Evolutionary conservation across 2,888 invertebrate genomes (phyloP).

Genomic region (Sympetrum striolatum): DNA sequence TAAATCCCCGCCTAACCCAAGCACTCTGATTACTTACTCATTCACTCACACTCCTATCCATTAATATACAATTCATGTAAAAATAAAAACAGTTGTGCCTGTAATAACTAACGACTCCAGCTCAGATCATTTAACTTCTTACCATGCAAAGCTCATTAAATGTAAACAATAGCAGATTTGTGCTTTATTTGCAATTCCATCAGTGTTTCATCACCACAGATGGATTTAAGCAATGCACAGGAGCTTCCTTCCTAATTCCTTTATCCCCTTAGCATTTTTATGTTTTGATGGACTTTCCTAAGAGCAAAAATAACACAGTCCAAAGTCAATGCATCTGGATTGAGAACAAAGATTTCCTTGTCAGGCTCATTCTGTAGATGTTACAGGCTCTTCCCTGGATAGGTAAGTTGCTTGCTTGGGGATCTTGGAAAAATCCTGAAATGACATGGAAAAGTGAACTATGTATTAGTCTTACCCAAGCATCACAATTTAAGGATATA

Average conservation of each 20-base stretch:
- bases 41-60: neutral
- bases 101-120: neutral
- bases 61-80: neutral
- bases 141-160: neutral
- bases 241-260: neutral
- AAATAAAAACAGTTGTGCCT: neutral
- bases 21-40: neutral
- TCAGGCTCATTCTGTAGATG: neutral
- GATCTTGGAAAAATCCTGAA: constrained; percentile 8
- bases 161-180: neutral
- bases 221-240: neutral
- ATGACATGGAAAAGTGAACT: neutral
- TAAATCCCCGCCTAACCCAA: neutral
- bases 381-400: constrained; percentile 33
- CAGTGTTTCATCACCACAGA: neutral
- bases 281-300: neutral
- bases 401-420: constrained; percentile 7
- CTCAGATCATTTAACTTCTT: neutral
- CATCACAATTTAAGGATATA: no score
- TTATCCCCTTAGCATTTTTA: neutral
- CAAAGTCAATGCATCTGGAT: neutral
- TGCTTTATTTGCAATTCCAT: neutral
- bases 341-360: neutral
- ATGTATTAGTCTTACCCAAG: no score
- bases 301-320: neutral